A percentile compares a stretch with the other conserved stretches of the same genome.
Conservation (phyloP, 2,797 vertebrate species). For the Philypnodon macrostomus region DNA sequence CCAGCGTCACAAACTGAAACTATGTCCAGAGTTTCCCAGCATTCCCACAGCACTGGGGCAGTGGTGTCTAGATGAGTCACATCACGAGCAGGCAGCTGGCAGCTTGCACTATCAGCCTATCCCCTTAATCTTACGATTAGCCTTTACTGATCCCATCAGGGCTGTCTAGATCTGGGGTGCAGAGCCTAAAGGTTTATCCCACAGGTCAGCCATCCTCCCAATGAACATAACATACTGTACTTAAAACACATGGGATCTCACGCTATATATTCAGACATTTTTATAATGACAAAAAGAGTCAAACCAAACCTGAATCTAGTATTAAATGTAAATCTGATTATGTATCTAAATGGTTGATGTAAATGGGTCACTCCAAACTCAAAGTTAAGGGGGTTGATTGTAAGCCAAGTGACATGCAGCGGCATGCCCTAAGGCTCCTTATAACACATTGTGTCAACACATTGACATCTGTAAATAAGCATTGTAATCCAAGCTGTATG, state of each 20-base stretch:
- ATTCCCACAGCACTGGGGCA: conserved; percentile 37
- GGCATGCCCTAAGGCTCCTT: conserved; percentile 54
- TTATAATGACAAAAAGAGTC: not conserved
- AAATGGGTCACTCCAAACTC: too few species aligned
- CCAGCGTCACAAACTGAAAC: conserved; percentile 24
- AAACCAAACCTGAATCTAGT: too few species aligned
- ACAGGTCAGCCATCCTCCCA: conserved; percentile 36
- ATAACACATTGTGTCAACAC: conserved; percentile 32
- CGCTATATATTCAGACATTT: not conserved
- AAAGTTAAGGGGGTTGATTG: conserved; percentile 46
- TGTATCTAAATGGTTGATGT: not conserved
- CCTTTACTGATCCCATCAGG: conserved; percentile 75
- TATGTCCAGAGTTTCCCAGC: conserved; percentile 35
- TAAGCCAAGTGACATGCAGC: conserved; percentile 49
- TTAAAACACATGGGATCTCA: conserved; percentile 12
- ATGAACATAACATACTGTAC: conserved; percentile 28
- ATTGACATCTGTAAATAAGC: conserved; percentile 29
- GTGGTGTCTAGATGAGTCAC: conserved; percentile 67
- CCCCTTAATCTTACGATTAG: conserved; percentile 73
- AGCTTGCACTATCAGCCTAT: conserved; percentile 70
- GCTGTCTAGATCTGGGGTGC: conserved; percentile 71
- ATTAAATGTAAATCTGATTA: not conserved
- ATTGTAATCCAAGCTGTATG: not conserved
- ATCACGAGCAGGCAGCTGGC: conserved; percentile 67
- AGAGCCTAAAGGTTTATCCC: conserved; percentile 68